Conservation (phyloP, 2,888 invertebrate species). For the Flexamia atlantica region DNA sequence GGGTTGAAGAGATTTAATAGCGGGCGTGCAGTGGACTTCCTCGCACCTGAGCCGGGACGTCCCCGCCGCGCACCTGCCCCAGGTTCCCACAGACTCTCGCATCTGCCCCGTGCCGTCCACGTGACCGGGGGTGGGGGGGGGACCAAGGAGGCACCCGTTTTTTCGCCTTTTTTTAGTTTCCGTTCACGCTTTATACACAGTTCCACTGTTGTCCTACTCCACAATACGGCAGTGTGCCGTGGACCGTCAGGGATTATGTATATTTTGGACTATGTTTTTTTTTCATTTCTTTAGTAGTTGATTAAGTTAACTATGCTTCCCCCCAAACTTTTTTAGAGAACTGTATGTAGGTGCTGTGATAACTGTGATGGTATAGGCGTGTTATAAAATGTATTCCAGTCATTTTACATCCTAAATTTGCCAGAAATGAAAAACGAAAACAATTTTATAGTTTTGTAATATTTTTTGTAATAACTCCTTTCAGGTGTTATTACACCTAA, state of each 20-base stretch:
- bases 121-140: slow-evolving; percentile 26
- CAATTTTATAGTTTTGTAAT: too few species aligned
- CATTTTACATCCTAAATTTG: too few species aligned
- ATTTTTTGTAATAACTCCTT: too few species aligned
- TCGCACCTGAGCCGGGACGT: background rate
- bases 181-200: slow-evolving; percentile 39
- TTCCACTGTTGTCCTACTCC: slow-evolving; percentile 4
- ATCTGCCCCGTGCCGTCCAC: slow-evolving; percentile 58
- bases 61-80: slow-evolving; percentile 28
- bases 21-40: slow-evolving; percentile 39
- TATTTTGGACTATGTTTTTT: background rate
- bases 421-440: too few species aligned
- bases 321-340: too few species aligned
- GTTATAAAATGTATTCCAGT: too few species aligned
- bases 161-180: slow-evolving; percentile 32
- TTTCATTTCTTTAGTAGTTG: too few species aligned
- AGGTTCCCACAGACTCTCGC: slow-evolving; percentile 41
- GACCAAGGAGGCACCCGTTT: slow-evolving; percentile 11
- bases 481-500: too few species aligned
- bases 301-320: too few species aligned
- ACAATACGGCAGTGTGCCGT: background rate
- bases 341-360: too few species aligned
- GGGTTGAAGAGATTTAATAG: slow-evolving; percentile 29
- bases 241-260: background rate
- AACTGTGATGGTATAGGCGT: too few species aligned